Evolutionary conservation across 2,113 vertebrate genomes (phyloP).

Genomic region (Gobius niger): DNA sequence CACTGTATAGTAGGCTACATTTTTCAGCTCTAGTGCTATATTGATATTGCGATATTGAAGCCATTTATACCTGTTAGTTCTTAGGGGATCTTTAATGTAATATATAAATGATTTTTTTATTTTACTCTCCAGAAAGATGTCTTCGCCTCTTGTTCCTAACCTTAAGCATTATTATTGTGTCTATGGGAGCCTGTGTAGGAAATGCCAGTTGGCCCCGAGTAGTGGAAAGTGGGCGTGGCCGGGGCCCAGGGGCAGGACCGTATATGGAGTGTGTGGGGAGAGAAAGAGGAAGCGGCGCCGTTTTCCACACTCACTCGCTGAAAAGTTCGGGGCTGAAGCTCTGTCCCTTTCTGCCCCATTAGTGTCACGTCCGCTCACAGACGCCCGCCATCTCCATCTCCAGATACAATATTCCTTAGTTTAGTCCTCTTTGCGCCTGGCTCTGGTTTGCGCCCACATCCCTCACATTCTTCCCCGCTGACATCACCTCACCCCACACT

Average conservation of each 20-base stretch:
- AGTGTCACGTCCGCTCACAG: slow-evolving; percentile 22
- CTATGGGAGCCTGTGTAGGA: slow-evolving; percentile 46
- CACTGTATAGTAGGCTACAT: too few relatives aligned
- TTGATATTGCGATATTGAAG: too few relatives aligned
- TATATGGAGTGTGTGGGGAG: slow-evolving; percentile 29
- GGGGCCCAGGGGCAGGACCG: slow-evolving; percentile 25
- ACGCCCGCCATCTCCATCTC: slow-evolving; percentile 8
- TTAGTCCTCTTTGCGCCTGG: slow-evolving; percentile 21
- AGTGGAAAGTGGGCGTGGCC: slow-evolving; percentile 49
- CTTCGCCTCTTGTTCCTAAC: background rate
- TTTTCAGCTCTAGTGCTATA: too few relatives aligned
- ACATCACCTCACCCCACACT: slow-evolving; percentile 52
- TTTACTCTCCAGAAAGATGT: background rate
- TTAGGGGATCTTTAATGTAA: too few relatives aligned
- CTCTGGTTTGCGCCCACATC: slow-evolving; percentile 61
- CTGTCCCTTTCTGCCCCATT: slow-evolving; percentile 2
- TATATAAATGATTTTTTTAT: too few relatives aligned
- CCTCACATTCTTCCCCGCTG: slow-evolving; percentile 65
- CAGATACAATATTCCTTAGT: slow-evolving; percentile 9
- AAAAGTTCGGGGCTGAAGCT: slow-evolving; percentile 2
- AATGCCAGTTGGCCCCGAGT: slow-evolving; percentile 64
- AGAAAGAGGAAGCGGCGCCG: slow-evolving; percentile 5
- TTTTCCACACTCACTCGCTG: slow-evolving; percentile 29
- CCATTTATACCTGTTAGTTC: too few relatives aligned
- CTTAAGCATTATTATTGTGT: slow-evolving; percentile 2